Evolutionary conservation across 2,113 vertebrate species (phyloP).

Genomic region (Phrynosoma platyrhinos): DNA sequence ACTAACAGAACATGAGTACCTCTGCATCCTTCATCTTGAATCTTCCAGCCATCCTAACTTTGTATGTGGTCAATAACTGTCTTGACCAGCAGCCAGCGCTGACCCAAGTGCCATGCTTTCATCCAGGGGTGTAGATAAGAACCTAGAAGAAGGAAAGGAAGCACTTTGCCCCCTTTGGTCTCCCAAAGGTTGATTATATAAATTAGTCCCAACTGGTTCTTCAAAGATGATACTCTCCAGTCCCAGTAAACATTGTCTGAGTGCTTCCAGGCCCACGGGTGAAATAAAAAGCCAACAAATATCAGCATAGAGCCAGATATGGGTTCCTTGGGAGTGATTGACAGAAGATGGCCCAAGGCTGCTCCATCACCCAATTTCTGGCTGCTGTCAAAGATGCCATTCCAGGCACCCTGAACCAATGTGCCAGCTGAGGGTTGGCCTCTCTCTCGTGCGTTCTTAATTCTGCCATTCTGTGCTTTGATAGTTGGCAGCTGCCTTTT

Average conservation of each 20-base stretch:
- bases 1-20: no score
- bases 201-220: not conserved
- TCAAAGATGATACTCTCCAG: not conserved
- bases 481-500: not conserved
- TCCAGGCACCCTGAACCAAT: not conserved
- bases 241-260: not conserved
- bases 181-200: not conserved
- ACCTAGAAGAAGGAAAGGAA: no score
- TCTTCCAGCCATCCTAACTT: no score
- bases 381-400: not conserved
- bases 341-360: not conserved
- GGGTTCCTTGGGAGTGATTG: not conserved
- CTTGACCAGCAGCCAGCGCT: no score
- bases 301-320: not conserved
- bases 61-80: no score
- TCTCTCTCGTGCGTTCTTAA: not conserved
- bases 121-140: no score
- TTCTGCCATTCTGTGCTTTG: not conserved
- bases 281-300: not conserved
- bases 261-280: not conserved
- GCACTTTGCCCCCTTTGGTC: not conserved
- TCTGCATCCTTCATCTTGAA: no score
- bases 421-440: not conserved
- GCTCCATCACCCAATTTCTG: not conserved
- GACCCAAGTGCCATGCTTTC: no score